Evolutionary conservation across 2,797 vertebrate genomes (phyloP).

Genomic region (Falco biarmicus): DNA sequence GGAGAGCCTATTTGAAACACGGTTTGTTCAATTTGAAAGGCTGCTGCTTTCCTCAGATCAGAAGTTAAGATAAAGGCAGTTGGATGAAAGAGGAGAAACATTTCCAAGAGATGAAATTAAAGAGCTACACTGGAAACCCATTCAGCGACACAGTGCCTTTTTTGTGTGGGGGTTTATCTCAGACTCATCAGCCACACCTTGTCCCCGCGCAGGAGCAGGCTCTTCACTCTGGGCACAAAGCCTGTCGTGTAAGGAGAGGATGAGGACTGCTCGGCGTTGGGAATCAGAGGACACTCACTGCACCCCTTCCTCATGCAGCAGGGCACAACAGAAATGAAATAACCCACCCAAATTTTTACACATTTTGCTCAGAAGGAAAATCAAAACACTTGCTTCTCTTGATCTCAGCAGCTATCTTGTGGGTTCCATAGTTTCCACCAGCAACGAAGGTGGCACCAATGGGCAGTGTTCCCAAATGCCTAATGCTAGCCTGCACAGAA

Average conservation of each 20-base stretch:
- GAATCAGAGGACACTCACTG: constrained; percentile 26
- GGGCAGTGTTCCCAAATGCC: neutral
- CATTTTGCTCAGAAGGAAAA: neutral
- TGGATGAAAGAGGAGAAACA: constrained; percentile 81
- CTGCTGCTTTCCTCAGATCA: constrained; percentile 83
- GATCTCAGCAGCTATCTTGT: neutral
- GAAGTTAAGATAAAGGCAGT: constrained; percentile 83
- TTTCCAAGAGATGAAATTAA: constrained; percentile 88
- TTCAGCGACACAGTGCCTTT: constrained; percentile 77
- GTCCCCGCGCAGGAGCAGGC: constrained; percentile 52
- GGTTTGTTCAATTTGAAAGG: constrained; percentile 94
- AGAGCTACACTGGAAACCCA: constrained; percentile 87
- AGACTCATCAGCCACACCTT: constrained; percentile 80
- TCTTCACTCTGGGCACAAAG: constrained; percentile 74
- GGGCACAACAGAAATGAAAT: neutral
- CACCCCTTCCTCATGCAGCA: neutral
- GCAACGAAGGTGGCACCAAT: neutral
- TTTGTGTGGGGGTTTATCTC: constrained; percentile 78
- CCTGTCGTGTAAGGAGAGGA: constrained; percentile 34
- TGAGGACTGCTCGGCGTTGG: neutral
- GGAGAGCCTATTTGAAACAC: constrained; percentile 89
- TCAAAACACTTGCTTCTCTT: neutral
- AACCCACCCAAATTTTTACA: constrained; percentile 32
- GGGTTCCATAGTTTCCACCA: neutral
- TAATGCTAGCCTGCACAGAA: neutral